phyloP scores from a whole-genome alignment of 1,140 invertebrate species.

The Stegodyphus mimosarum region DNA sequence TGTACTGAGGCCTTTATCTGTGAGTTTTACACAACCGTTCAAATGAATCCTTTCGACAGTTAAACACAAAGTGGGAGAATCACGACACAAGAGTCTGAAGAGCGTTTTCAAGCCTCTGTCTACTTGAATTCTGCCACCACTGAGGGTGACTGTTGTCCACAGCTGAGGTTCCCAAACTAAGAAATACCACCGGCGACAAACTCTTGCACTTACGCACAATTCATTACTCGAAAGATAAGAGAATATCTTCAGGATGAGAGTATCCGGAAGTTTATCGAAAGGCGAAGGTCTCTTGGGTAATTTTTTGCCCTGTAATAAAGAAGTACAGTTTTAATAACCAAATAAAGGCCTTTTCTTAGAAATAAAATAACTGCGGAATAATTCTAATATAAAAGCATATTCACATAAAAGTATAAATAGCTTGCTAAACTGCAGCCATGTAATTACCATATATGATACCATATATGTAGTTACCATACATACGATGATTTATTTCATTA shows the following conservation, averaged over 20 bases:
- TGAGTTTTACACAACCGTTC: constrained; percentile 79
- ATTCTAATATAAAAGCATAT: too few relatives aligned
- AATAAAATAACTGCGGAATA: too few relatives aligned
- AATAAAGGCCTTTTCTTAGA: too few relatives aligned
- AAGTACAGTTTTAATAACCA: too few relatives aligned
- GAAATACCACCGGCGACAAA: constrained; percentile 82
- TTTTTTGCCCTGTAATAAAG: constrained; percentile 38
- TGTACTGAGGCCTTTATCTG: constrained; percentile 78
- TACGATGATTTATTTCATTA: too few relatives aligned
- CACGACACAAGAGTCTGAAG: constrained; percentile 68
- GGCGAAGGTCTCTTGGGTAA: constrained; percentile 57
- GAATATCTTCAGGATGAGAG: constrained; percentile 75
- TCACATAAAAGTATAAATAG: too few relatives aligned
- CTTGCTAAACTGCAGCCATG: too few relatives aligned
- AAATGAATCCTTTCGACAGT: constrained; percentile 76
- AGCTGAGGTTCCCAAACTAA: constrained; percentile 83
- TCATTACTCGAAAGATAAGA: constrained; percentile 81
- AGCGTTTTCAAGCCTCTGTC: constrained; percentile 77
- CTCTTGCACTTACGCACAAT: constrained; percentile 81
- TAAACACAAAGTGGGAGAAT: constrained; percentile 69
- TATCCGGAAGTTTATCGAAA: constrained; percentile 70
- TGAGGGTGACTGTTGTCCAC: constrained; percentile 78
- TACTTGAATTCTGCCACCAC: constrained; percentile 75
- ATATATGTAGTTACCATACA: too few relatives aligned
- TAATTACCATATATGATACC: too few relatives aligned